Conservation (phyloP, 2,113 vertebrate species). For the Varanus salvator region DNA sequence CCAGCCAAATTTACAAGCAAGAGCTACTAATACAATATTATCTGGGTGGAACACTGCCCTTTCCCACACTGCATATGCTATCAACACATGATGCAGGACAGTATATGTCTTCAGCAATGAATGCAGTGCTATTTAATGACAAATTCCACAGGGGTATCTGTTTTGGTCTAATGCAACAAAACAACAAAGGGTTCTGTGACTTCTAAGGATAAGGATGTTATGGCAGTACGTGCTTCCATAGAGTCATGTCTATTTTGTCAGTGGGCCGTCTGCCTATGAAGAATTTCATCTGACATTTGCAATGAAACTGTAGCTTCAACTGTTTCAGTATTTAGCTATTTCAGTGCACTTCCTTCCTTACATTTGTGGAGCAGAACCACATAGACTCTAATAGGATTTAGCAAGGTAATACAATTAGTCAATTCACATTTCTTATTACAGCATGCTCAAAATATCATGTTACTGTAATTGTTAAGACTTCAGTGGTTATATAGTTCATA, state of each 20-base stretch:
- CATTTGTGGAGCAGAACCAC: conserved; percentile 16
- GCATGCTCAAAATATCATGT: conserved; percentile 34
- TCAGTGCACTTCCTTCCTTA: background rate
- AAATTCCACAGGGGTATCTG: background rate
- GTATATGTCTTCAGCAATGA: background rate
- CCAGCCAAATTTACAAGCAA: background rate
- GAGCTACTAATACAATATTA: background rate
- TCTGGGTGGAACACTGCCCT: background rate
- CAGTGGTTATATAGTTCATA: conserved; percentile 28
- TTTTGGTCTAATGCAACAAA: background rate
- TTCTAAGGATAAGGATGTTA: background rate
- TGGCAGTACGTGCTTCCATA: background rate
- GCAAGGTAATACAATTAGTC: conserved; percentile 25
- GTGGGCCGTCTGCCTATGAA: background rate
- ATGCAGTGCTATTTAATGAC: background rate
- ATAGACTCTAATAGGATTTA: background rate
- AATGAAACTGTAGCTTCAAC: background rate
- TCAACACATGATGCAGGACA: no score
- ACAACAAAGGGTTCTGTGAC: background rate
- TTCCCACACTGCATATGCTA: background rate
- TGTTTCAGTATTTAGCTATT: background rate
- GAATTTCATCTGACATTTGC: background rate
- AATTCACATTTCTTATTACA: conserved; percentile 46
- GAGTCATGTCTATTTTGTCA: background rate
- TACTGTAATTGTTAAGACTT: conserved; percentile 40